Base-by-base conservation (phyloP, 53 echinoderm and acorn worm species). In the Luidia sarsii region DNA sequence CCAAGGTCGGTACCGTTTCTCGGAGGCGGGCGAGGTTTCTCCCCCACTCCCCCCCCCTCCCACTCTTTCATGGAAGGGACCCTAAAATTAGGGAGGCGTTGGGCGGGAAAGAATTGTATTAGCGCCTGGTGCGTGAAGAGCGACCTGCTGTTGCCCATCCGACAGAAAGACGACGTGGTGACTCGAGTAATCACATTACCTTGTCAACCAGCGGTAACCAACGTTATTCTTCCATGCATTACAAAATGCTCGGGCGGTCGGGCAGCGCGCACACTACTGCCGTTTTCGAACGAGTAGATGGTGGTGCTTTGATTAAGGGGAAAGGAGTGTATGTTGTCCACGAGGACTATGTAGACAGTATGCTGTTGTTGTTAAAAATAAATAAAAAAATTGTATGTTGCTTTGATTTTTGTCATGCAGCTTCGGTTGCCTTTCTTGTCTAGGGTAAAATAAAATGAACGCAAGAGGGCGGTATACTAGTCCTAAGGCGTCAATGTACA, bases 81-180 rank as follows among this genome's bases (percentile, higher is more conserved):
- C 22, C 53, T 56, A 23, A 54, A 72, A 54, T 72, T 56, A 72
- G 54, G 51, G 65, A 52, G 55, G 72, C 54, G 72, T 72, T 54
- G 72, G 54, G 72, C 56, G 72, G 72, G 72, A 72, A 72, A 53
- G 33, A 33, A 72, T 72, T 36, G 56, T 56, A 23, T 72, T 72
- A 72, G 56, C 56, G 55, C 72, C 72, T 35, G 56, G 72, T 36
- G 55, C 39, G 55, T 55, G 55, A 72, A 72, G 54, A 33, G n/a
- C 54, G 55, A 34, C 33, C 18, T 37, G 56, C 13, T 56, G 55
- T 31, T 24, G 19, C 23, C 22, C 15, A 13, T 11, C 53, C 38
- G 38, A 18, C 56, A 19, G 56, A 35, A 54, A 34, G 54, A 56
- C 72, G 72, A 54, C 34, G 38, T 35, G 69, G 29, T 69, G 69